Percentiles rank a stretch among this genome's conserved stretches.
These are phyloP conservation scores for Noctua pronuba DNA, from an alignment of 2,888 invertebrate species.

Conservation along the genomic window DNA sequence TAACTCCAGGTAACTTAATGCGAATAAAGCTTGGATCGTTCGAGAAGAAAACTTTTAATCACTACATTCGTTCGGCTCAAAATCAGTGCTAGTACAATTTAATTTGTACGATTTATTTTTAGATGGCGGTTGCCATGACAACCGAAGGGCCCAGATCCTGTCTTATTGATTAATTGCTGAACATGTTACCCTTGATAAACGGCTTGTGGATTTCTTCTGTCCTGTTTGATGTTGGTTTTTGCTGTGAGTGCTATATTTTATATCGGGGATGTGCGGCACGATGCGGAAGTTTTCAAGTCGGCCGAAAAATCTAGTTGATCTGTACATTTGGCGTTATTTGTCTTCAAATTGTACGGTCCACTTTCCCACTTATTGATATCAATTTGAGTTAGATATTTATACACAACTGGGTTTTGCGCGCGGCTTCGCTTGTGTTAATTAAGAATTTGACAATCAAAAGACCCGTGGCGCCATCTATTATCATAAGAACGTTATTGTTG, in stretches of 20 bases:
- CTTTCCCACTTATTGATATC: not conserved
- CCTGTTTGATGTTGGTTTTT: constrained; percentile 53
- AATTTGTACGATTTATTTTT: constrained; percentile 69
- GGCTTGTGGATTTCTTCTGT: constrained; percentile 57
- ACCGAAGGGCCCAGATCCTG: constrained; percentile 72
- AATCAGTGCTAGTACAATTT: constrained; percentile 53
- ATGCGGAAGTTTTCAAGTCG: not conserved
- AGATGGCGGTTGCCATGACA: constrained; percentile 71
- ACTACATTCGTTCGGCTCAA: constrained; percentile 51
- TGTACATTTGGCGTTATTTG: not conserved
- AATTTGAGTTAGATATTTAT: not conserved
- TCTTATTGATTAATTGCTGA: constrained; percentile 83
- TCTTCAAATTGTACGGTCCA: not conserved
- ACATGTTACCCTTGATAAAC: constrained; percentile 76
- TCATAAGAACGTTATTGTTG: too few species aligned
- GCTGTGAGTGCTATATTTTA: constrained; percentile 29
- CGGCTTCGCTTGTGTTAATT: too few species aligned
- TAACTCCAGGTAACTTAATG: constrained; percentile 48
- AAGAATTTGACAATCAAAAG: too few species aligned
- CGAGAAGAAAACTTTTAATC: constrained; percentile 57
- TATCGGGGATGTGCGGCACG: constrained; percentile 12
- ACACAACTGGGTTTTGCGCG: too few species aligned
- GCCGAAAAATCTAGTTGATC: not conserved
- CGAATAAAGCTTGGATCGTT: constrained; percentile 41
- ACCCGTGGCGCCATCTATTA: too few species aligned